A percentile compares a stretch with the other conserved stretches of the same genome.
Conservation (phyloP, 2,888 invertebrate species). For the Drosophila neutralis region DNA sequence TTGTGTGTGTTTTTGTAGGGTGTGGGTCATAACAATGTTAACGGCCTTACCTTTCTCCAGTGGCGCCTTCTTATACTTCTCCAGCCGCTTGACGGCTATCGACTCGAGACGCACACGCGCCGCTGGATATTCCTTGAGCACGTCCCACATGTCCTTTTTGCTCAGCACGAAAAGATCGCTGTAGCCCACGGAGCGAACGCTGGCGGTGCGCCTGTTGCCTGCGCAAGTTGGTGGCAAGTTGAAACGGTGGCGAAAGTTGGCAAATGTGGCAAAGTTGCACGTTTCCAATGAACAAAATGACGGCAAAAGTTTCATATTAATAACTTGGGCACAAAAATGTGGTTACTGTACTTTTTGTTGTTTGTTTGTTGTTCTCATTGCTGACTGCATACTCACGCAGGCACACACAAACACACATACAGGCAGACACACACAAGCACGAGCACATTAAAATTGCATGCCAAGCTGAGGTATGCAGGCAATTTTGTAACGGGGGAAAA, state of each 20-base stretch:
- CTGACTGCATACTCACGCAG: constrained; percentile 20
- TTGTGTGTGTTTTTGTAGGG: background rate
- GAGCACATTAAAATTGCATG: constrained; percentile 75
- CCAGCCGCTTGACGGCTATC: constrained; percentile 98
- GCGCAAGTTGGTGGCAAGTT: constrained; percentile 57
- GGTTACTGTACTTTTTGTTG: constrained; percentile 17
- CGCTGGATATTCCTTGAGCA: constrained; percentile 97
- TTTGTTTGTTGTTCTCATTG: constrained; percentile 31
- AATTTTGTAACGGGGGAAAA: constrained; percentile 16
- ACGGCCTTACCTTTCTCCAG: constrained; percentile 92
- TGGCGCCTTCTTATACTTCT: constrained; percentile 98
- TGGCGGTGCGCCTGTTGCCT: constrained; percentile 99
- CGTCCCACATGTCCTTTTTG: constrained; percentile 99
- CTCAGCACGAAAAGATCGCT: constrained; percentile 99
- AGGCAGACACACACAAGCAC: constrained; percentile 28
- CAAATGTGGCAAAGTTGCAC: constrained; percentile 50
- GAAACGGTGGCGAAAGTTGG: constrained; percentile 28
- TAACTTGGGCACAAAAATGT: constrained; percentile 33
- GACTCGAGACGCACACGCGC: constrained; percentile 97
- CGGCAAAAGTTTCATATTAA: constrained; percentile 55
- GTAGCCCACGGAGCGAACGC: constrained; percentile 98
- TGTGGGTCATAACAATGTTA: constrained; percentile 3
- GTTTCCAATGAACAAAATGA: constrained; percentile 27
- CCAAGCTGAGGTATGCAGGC: constrained; percentile 50
- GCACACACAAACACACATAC: constrained; percentile 17